Evolutionary conservation across 2,113 vertebrate genomes (phyloP), one percentile per base, ranked within the genome.

Genomic region (Diphyllodes magnificus): DNA sequence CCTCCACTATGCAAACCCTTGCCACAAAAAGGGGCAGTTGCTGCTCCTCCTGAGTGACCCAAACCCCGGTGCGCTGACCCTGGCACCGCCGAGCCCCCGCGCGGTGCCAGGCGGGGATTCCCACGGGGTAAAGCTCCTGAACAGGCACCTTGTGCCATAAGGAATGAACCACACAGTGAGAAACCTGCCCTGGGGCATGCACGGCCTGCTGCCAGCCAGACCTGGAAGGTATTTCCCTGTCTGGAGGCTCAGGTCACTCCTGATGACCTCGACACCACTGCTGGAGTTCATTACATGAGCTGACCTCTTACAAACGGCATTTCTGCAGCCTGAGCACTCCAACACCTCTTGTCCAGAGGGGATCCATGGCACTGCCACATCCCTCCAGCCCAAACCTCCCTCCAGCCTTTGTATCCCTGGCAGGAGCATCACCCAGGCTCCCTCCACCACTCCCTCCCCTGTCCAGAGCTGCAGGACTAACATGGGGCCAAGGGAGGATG

Each of bases 161-260:
- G 22, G 12, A 61, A 35, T 11, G 25, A 65, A 4, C 31, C 49
- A 44, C 7, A 0, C 5, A 0, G 10, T 1, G 6, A 35, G 18
- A 1, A 1, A 28, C 35, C 39, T 69, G 47, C 28, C 51, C 47
- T 1, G 2, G 22, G 4, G 16, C 15, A 15, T 0, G 3, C 42
- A 24, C 9, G 33, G 56, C n/a, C 50, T 57, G 64, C 87, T 59
- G 76, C 42, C 33, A 21, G 86, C n/a, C 77, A 50, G 11, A 19
- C 28, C 42, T 31, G 25, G 12, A 16, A 51, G 82, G 15, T 1
- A 20, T 60, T 59, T 22, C 25, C 31, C 27, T 23, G 20, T 61
- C 31, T 79, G 53, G 45, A 61, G 14, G 33, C 39, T 61, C 42
- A 40, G 35, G 22, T 59, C 35, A 13, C 50, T 80, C 22, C 80